Conservation (phyloP, 1,140 invertebrate species). For the Drosophila pandora region DNA sequence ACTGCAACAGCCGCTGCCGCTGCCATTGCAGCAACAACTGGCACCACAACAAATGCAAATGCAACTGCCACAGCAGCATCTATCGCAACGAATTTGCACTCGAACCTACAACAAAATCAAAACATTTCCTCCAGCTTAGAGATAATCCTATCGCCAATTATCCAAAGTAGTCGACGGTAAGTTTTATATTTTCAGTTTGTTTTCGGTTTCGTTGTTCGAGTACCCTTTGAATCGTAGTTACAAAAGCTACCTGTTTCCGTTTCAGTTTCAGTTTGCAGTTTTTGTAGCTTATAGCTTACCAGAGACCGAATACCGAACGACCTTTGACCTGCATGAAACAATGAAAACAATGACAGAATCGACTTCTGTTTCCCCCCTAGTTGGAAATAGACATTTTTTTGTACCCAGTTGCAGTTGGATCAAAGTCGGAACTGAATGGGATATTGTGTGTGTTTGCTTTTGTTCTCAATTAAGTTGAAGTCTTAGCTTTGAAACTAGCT, state of each 20-base stretch:
- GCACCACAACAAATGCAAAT: constrained; percentile 20
- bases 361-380: constrained; percentile 12
- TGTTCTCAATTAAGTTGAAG: constrained; percentile 27
- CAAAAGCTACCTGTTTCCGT: constrained; percentile 16
- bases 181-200: constrained; percentile 68
- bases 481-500: constrained; percentile 23
- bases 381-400: constrained; percentile 35
- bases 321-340: constrained; percentile 60
- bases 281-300: constrained; percentile 67
- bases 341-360: constrained; percentile 18
- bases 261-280: constrained; percentile 8
- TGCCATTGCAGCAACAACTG: constrained; percentile 28
- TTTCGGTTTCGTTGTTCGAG: constrained; percentile 36
- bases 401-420: constrained; percentile 17
- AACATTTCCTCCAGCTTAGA: constrained; percentile 84
- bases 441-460: constrained; percentile 19
- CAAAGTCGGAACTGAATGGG: constrained; percentile 13
- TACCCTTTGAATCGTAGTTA: constrained; percentile 28
- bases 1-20: constrained; percentile 31
- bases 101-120: constrained; percentile 79
- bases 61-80: constrained; percentile 35
- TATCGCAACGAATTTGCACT: constrained; percentile 59
- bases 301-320: constrained; percentile 24
- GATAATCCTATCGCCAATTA: constrained; percentile 84
- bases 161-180: constrained; percentile 84